Conservation (phyloP, 2,113 vertebrate species). For the Corvus moneduloides region DNA sequence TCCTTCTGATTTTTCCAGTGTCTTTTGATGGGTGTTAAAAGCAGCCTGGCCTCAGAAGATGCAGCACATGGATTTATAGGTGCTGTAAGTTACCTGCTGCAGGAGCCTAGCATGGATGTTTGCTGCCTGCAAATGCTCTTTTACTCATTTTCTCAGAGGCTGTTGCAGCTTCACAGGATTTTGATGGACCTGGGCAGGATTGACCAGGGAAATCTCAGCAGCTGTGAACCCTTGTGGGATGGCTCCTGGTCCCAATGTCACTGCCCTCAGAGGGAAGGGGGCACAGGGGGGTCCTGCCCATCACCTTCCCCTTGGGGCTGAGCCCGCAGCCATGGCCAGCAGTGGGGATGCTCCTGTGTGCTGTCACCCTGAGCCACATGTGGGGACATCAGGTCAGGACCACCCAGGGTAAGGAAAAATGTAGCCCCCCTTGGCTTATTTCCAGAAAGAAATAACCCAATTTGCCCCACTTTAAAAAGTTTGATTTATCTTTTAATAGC, state of each 20-base stretch:
- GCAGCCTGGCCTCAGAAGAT: background rate
- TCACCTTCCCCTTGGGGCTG: background rate
- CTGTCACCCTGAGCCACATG: background rate
- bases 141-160: background rate
- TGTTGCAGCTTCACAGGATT: background rate
- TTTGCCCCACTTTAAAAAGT: background rate
- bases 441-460: background rate
- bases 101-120: background rate
- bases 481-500: background rate
- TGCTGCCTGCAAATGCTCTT: background rate
- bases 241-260: accelerated
- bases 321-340: accelerated
- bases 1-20: background rate
- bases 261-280: background rate
- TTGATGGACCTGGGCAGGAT: background rate
- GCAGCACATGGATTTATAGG: background rate
- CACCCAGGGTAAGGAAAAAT: background rate
- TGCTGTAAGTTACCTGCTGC: background rate
- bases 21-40: background rate
- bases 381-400: accelerated
- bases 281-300: background rate
- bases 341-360: background rate
- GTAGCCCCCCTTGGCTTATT: background rate
- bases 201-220: background rate
- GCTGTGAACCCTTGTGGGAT: background rate